Conservation (phyloP, 1,140 invertebrate genomes). For the Papilio dardanus region DNA sequence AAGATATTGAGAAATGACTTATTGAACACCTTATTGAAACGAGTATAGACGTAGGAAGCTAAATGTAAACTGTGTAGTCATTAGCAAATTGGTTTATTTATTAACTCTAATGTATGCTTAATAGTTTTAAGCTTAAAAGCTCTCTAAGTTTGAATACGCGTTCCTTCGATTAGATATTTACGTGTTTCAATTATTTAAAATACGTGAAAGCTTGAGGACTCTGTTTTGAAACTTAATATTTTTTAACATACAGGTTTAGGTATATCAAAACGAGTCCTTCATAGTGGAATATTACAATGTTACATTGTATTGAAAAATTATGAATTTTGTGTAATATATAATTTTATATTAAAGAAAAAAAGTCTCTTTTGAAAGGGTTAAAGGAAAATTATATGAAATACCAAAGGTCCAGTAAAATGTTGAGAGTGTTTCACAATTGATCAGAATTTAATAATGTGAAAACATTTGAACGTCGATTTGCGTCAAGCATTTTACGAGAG, state of each 20-base stretch:
- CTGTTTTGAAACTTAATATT: background rate
- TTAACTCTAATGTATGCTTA: background rate
- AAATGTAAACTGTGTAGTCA: background rate
- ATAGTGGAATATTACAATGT: background rate
- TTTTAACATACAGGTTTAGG: background rate
- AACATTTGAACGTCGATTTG: constrained; percentile 10
- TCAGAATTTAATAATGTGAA: background rate
- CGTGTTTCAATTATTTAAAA: background rate
- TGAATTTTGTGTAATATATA: background rate
- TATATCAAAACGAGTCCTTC: background rate
- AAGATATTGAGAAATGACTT: no score
- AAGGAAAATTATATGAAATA: no score
- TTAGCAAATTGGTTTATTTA: constrained; percentile 5
- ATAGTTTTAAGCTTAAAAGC: constrained; percentile 9
- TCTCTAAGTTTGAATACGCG: background rate
- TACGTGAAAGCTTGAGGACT: background rate
- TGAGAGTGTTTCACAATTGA: background rate
- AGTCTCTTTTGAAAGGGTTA: no score
- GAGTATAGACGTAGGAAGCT: background rate
- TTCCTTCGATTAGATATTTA: background rate
- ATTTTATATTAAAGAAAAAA: background rate
- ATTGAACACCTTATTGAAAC: background rate
- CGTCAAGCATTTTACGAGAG: background rate
- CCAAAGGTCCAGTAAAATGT: background rate
- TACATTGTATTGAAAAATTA: background rate